A percentile compares a stretch with the other conserved stretches of the same genome.
Evolutionary conservation across 2,797 vertebrate species (phyloP).

Genomic region (Mormyrops boulengeri): DNA sequence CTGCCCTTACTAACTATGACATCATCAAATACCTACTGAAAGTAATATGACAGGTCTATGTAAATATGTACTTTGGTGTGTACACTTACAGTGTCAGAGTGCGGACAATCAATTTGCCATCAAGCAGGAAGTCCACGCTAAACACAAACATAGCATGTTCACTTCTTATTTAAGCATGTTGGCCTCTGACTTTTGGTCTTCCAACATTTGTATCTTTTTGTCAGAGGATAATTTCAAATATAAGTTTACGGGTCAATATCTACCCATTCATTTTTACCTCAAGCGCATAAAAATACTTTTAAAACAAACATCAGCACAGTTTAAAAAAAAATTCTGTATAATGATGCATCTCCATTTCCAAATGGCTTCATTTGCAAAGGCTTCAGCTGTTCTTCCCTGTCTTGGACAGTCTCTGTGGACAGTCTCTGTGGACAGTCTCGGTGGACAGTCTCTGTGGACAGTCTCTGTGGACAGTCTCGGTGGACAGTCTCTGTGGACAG

Average conservation of each 20-base stretch:
- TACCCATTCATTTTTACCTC: not conserved
- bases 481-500: not conserved
- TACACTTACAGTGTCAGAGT: conserved; percentile 18
- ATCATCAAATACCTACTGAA: not conserved
- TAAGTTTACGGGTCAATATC: not conserved
- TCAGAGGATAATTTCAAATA: not conserved
- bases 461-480: not conserved
- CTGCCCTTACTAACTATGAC: not conserved
- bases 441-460: not conserved
- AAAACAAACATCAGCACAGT: not conserved
- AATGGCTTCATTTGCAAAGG: not conserved
- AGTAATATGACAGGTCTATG: conserved; percentile 1
- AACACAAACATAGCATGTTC: not conserved
- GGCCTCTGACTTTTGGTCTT: not conserved
- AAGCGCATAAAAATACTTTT: not conserved
- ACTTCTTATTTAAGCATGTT: not conserved
- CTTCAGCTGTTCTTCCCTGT: not conserved
- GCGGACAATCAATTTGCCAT: not conserved
- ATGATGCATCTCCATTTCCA: not conserved
- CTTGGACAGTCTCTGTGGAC: not conserved
- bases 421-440: not conserved
- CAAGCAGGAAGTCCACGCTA: not conserved
- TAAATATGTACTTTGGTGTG: conserved; percentile 27
- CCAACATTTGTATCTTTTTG: not conserved
- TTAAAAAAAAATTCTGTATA: conserved; percentile 24